A percentile compares a stretch with the other conserved stretches of the same genome.
Evolutionary conservation across 2,888 invertebrate genomes (phyloP).

Genomic region (Zeuzera pyrina): DNA sequence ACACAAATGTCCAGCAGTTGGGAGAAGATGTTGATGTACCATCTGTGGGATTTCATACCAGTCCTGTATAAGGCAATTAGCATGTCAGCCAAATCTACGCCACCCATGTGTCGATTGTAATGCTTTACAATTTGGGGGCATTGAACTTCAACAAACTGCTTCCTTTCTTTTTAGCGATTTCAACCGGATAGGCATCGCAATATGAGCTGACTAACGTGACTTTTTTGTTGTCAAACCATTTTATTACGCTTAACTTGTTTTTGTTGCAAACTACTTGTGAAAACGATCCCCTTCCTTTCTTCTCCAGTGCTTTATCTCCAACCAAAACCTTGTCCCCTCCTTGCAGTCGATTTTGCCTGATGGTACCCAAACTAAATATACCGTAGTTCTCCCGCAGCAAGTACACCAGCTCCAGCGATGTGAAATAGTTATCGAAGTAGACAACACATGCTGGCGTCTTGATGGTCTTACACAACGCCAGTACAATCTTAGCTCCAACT

Average conservation of each 20-base stretch:
- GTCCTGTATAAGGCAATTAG: conserved; percentile 21
- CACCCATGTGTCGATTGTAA: conserved; percentile 17
- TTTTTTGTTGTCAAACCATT: conserved; percentile 10
- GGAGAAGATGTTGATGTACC: conserved; percentile 19
- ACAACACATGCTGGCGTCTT: conserved; percentile 9
- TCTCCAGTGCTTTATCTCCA: conserved; percentile 5
- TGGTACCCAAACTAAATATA: conserved; percentile 6
- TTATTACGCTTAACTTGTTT: conserved; percentile 4
- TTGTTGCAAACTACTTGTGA: conserved; percentile 5
- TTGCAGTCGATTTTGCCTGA: conserved; percentile 7
- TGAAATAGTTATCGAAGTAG: conserved; percentile 15
- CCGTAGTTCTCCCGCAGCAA: too few relatives aligned
- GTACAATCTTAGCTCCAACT: conserved; percentile 23
- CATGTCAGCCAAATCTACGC: conserved; percentile 19
- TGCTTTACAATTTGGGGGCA: conserved; percentile 12
- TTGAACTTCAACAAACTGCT: conserved; percentile 8
- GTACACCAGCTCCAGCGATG: too few relatives aligned
- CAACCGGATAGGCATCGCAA: conserved; percentile 12
- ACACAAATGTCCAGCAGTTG: conserved; percentile 16
- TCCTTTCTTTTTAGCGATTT: conserved; percentile 9
- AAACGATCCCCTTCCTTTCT: conserved; percentile 5
- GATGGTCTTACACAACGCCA: conserved; percentile 16
- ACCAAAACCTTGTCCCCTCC: conserved; percentile 6
- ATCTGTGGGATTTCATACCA: conserved; percentile 18
- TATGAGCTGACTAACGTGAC: conserved; percentile 8